Evolutionary conservation across 2,797 vertebrate species (phyloP).

Genomic region (Chaetophractus vellerosus): DNA sequence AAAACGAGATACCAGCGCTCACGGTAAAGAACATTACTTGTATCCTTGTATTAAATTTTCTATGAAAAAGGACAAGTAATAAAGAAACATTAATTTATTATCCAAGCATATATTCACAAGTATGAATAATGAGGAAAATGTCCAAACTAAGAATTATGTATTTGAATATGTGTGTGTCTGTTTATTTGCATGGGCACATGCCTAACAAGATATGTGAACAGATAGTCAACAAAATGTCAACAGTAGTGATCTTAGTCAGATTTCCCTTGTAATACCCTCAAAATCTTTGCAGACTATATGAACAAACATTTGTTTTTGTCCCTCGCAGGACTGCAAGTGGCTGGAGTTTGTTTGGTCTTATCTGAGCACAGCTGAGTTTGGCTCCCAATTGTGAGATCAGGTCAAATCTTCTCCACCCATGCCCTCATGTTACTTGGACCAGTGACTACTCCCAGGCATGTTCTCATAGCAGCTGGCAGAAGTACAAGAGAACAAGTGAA

Average conservation of each 20-base stretch:
- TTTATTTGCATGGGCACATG: not conserved
- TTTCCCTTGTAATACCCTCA: not conserved
- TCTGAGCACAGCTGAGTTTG: not conserved
- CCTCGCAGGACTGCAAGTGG: fast-evolving
- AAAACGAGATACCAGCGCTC: not conserved
- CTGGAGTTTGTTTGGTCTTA: not conserved
- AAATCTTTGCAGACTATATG: not conserved
- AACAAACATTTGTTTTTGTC: not conserved
- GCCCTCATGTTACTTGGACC: fast-evolving
- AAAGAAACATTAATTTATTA: not conserved
- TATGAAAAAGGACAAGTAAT: not conserved
- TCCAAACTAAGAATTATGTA: not conserved
- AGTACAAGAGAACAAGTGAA: not conserved
- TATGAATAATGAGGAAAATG: not conserved
- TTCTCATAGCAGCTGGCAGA: not conserved
- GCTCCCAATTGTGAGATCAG: fast-evolving
- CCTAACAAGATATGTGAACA: not conserved
- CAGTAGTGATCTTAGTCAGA: not conserved
- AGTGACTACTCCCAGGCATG: not conserved
- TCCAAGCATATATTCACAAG: not conserved
- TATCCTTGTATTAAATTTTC: not conserved
- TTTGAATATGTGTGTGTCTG: not conserved
- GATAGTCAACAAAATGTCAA: not conserved
- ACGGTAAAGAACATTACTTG: not conserved
- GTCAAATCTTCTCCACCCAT: not conserved